A percentile compares a stretch with the other conserved stretches of the same genome.
Conservation (phyloP, 2,797 vertebrate genomes). For the Lophius americanus region DNA sequence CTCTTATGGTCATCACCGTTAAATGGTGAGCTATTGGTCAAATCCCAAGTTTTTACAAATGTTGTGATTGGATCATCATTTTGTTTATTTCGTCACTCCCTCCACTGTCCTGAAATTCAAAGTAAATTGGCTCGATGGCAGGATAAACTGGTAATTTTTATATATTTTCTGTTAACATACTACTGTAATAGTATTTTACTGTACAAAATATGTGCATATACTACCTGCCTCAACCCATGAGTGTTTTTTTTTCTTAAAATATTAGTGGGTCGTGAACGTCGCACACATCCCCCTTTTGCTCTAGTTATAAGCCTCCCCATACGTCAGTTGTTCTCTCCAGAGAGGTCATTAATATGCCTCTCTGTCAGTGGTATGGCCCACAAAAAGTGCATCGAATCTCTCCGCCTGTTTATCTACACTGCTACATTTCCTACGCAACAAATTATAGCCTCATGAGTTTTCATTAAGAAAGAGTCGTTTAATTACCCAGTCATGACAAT, state of each 20-base stretch:
- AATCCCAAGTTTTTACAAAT: too few relatives aligned
- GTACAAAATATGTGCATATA: not conserved
- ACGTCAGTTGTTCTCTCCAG: constrained; percentile 60
- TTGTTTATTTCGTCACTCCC: too few relatives aligned
- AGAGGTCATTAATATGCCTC: constrained; percentile 80
- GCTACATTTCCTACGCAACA: constrained; percentile 41
- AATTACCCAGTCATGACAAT: constrained; percentile 52
- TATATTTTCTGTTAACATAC: too few relatives aligned
- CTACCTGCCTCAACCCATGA: constrained; percentile 19
- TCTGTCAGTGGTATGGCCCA: constrained; percentile 73
- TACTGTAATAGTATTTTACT: too few relatives aligned
- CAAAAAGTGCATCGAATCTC: constrained; percentile 76
- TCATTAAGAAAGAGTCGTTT: constrained; percentile 55
- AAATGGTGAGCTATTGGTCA: too few relatives aligned
- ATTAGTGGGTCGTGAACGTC: constrained; percentile 56
- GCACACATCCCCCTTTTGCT: constrained; percentile 64
- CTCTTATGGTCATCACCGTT: too few relatives aligned
- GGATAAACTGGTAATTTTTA: too few relatives aligned
- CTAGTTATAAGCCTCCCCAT: constrained; percentile 75
- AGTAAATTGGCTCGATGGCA: too few relatives aligned
- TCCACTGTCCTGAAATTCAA: too few relatives aligned
- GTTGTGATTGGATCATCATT: too few relatives aligned
- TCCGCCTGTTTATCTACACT: constrained; percentile 63
- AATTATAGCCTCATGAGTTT: constrained; percentile 42
- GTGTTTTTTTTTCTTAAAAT: constrained; percentile 9